Percentiles rank a stretch among this genome's conserved stretches.
Evolutionary conservation across 2,888 invertebrate genomes (phyloP).

Genomic region (Eupithecia insigniata): DNA sequence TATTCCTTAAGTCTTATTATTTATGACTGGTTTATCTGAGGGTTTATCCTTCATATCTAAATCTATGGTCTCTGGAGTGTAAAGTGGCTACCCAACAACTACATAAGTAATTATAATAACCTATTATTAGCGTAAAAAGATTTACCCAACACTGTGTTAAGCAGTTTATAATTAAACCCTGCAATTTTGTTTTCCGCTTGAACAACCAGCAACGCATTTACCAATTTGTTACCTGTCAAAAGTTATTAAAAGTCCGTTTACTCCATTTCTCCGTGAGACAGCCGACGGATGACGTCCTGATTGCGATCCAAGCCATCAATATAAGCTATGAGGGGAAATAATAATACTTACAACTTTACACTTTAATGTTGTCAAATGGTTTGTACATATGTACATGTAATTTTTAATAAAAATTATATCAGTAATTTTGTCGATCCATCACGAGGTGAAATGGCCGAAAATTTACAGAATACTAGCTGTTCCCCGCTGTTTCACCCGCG

Average conservation of each 20-base stretch:
- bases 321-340: constrained; percentile 38
- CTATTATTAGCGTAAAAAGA: neutral
- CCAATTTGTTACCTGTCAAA: constrained; percentile 35
- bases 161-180: constrained; percentile 26
- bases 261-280: constrained; percentile 35
- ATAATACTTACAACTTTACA: neutral
- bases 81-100: neutral
- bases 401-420: neutral
- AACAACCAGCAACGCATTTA: constrained; percentile 23
- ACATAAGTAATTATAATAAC: neutral
- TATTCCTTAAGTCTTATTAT: too few species aligned
- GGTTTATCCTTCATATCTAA: neutral
- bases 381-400: neutral
- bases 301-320: constrained; percentile 53
- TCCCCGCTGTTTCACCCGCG: too few species aligned
- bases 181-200: constrained; percentile 22
- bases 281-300: constrained; percentile 32
- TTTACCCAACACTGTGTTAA: neutral
- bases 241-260: constrained; percentile 40
- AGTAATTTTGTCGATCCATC: neutral
- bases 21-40: too few species aligned
- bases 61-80: neutral
- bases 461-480: too few species aligned
- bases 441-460: too few species aligned
- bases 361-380: neutral